A percentile compares a stretch with the other conserved stretches of the same genome.
Evolutionary conservation across 2,797 vertebrate genomes (phyloP).

Genomic region (Sebastes itinus): DNA sequence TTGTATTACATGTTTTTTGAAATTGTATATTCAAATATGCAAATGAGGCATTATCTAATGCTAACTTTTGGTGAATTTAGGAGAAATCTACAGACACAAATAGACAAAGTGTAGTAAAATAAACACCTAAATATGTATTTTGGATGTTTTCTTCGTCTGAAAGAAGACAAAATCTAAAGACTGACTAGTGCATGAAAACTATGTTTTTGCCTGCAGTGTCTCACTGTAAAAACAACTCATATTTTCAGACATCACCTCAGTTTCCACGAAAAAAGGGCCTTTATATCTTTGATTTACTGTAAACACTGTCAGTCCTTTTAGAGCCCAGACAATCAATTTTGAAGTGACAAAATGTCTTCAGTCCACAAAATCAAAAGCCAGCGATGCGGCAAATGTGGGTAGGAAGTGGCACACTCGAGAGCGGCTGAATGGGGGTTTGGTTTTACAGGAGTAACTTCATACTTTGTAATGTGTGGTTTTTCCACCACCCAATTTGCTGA

Average conservation of each 20-base stretch:
- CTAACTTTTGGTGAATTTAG: no score
- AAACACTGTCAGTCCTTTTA: not conserved
- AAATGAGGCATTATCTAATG: no score
- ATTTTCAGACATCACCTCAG: not conserved
- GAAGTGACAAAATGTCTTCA: constrained; percentile 20
- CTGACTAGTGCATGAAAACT: not conserved
- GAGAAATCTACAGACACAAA: no score
- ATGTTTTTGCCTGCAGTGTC: no score
- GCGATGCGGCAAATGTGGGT: constrained; percentile 6
- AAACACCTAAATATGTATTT: no score
- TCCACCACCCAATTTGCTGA: constrained; percentile 68
- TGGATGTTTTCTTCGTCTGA: no score
- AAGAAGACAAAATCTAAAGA: not conserved
- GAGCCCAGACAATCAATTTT: constrained; percentile 28
- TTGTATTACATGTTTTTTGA: no score
- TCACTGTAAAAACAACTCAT: no score
- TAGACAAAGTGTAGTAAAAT: no score
- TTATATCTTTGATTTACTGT: constrained; percentile 2
- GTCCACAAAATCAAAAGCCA: constrained; percentile 31
- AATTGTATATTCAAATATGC: no score
- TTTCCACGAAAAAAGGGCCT: not conserved
- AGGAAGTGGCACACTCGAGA: constrained; percentile 30
- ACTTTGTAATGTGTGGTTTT: constrained; percentile 51
- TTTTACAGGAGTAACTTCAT: constrained; percentile 58
- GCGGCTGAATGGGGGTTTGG: constrained; percentile 19